Evolutionary conservation across 2,113 vertebrate species (phyloP).

Genomic region (Carassius auratus): DNA sequence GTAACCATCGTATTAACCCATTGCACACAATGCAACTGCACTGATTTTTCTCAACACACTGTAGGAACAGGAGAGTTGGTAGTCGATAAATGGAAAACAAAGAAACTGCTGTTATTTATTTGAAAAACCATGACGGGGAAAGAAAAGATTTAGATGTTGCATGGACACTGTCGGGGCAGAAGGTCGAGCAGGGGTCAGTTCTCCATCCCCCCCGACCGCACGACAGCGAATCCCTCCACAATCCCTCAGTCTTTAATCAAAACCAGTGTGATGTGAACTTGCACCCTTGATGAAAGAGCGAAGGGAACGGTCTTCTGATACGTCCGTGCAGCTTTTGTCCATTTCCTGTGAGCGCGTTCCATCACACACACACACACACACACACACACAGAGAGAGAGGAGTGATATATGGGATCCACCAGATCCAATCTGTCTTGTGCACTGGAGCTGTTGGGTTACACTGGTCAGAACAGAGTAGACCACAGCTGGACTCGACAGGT

Average conservation of each 20-base stretch:
- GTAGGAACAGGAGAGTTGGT: too few species aligned
- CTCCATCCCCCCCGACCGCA: slow-evolving; percentile 40
- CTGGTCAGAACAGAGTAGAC: neutral
- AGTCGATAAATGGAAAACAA: too few species aligned
- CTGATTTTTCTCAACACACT: too few species aligned
- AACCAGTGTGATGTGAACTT: slow-evolving; percentile 28
- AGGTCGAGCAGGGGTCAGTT: slow-evolving; percentile 63
- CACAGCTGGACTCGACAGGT: slow-evolving; percentile 51
- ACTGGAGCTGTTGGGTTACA: neutral
- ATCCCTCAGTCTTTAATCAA: slow-evolving; percentile 16
- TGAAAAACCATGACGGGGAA: neutral
- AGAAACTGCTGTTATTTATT: too few species aligned
- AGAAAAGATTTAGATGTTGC: slow-evolving; percentile 23
- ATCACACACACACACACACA: neutral
- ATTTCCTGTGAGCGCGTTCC: slow-evolving; percentile 46
- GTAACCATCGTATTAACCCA: too few species aligned
- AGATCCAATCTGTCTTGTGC: slow-evolving; percentile 55
- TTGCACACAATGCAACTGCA: too few species aligned
- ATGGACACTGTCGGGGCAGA: neutral
- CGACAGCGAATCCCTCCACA: slow-evolving; percentile 10
- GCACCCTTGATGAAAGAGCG: slow-evolving; percentile 33
- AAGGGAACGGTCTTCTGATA: slow-evolving; percentile 21
- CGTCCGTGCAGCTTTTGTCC: slow-evolving; percentile 38
- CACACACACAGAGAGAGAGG: neutral
- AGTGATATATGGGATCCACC: slow-evolving; percentile 57